Base-by-base conservation (phyloP, 2,888 invertebrate genomes). In the Aleiodes leptofemur region DNA sequence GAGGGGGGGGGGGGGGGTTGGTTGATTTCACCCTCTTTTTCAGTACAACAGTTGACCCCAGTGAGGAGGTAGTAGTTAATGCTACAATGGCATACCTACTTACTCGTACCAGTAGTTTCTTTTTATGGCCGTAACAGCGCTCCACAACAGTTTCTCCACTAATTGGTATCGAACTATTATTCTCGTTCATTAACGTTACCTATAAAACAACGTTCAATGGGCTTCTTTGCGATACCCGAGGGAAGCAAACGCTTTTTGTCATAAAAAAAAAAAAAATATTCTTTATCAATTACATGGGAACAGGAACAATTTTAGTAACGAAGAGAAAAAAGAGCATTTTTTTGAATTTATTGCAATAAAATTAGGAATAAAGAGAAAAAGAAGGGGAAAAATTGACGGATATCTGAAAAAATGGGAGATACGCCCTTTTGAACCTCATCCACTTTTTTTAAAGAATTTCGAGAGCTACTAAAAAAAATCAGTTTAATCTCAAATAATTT, bases 101-200 rank as follows among this genome's bases (percentile, higher is more conserved):
- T 87, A 88, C 88, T 87, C 87, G 23, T 86, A 86, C 82, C 72
- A 85, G 86, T 84, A 87, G 87, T 89, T 89, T 88, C 87, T 89
- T 89, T 89, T 89, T 89, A 89, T 85, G 83, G 82, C 76, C 83
- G 79, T 80, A 82, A 82, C 84, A 83, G 83, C 76, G 73, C 77
- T 81, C 76, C 78, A 81, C 80, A 74, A 75, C 73, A 76, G 86
- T 86, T 87, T 86, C 83, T 43, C 84, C 84, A 86, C 86, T 89
- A 89, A 89, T 89, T 89, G 88, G 88, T 87, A 89, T 89, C 86
- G 89, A 89, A 89, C 89, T 88, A 85, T 88, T 89, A 89, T 86
- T 88, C 84, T 82, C 86, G 83, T 83, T 87, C 87, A 86, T 88
- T 86, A 87, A 87, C 86, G 83, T 76, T 81, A 74, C 74, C 81